These are phyloP conservation scores for Dolichomitus sp. DNA, from an alignment of 2,888 invertebrate genomes.

Conservation along the genomic window DNA sequence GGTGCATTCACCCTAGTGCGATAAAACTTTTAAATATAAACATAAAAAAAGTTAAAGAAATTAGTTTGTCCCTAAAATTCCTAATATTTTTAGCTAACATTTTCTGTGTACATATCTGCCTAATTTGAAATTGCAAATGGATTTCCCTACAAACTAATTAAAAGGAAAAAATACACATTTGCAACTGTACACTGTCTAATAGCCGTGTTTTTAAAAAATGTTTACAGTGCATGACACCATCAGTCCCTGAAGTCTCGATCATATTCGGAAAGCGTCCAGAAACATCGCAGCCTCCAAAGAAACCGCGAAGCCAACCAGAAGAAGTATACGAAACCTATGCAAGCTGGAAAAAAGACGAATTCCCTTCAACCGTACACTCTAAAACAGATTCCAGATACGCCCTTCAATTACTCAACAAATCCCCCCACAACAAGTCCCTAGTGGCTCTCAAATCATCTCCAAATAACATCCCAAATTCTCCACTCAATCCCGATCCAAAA, in stretches of 20 bases:
- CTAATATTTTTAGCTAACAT: too few relatives aligned
- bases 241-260: slow-evolving; percentile 82
- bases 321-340: slow-evolving; percentile 75
- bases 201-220: background rate
- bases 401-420: slow-evolving; percentile 13
- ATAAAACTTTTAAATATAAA: too few relatives aligned
- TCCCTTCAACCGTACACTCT: slow-evolving; percentile 49
- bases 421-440: background rate
- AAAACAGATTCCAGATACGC: slow-evolving; percentile 16
- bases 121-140: too few relatives aligned
- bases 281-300: background rate
- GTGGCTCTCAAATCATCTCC: background rate
- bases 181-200: background rate
- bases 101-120: too few relatives aligned
- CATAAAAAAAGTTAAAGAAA: too few relatives aligned
- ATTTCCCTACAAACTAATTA: too few relatives aligned
- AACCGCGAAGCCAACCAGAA: slow-evolving; percentile 17
- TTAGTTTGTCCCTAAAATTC: too few relatives aligned
- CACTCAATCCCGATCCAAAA: slow-evolving; percentile 53
- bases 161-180: background rate
- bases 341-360: slow-evolving; percentile 78
- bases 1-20: too few relatives aligned
- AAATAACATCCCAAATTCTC: background rate
- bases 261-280: slow-evolving; percentile 76
- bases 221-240: slow-evolving; percentile 76